phyloP scores from a whole-genome alignment of 2,113 vertebrate genomes.

The Planiliza haematocheilus region DNA sequence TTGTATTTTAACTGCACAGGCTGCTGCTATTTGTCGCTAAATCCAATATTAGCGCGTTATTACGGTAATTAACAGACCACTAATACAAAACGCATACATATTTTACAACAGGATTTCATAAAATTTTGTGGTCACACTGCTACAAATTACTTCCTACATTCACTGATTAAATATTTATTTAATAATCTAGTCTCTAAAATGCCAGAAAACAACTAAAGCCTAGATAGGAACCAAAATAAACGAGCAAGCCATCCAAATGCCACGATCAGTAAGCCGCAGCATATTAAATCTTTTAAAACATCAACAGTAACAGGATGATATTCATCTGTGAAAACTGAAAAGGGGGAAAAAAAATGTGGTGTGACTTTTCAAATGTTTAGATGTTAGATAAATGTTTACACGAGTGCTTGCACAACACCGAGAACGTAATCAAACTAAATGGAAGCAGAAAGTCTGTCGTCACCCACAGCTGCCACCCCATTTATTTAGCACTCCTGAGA shows the following conservation, averaged over 20 bases:
- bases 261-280: neutral
- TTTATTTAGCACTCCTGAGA: neutral
- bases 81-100: too few species aligned
- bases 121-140: too few species aligned
- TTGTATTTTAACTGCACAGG: too few species aligned
- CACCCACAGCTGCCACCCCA: neutral
- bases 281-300: too few species aligned
- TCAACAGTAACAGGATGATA: neutral
- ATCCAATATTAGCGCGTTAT: too few species aligned
- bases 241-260: neutral
- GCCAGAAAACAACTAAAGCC: too few species aligned
- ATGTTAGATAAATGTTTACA: conserved; percentile 5
- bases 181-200: too few species aligned
- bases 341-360: neutral
- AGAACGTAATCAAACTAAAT: conserved; percentile 1
- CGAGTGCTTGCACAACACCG: neutral
- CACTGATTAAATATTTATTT: too few species aligned
- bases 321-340: neutral
- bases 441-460: neutral
- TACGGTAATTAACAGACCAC: too few species aligned
- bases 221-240: neutral
- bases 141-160: too few species aligned
- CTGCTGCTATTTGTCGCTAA: too few species aligned
- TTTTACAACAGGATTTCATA: too few species aligned
- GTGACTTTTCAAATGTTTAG: neutral